Percentiles rank a stretch among this genome's conserved stretches.
phyloP scores from a whole-genome alignment of 2,888 invertebrate genomes.

The Meliscaeva auricollis region DNA sequence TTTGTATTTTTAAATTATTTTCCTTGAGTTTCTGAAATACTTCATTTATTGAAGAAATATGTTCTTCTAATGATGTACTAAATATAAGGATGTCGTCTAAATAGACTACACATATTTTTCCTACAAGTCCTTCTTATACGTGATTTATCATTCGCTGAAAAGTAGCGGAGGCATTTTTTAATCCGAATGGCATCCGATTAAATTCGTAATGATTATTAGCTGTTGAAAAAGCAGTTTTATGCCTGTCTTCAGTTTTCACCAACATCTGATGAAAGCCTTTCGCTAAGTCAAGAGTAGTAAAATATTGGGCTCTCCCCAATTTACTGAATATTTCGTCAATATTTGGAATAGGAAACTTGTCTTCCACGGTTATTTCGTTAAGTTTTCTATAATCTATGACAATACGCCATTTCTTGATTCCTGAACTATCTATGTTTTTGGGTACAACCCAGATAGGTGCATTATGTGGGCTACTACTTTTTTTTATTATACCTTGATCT shows the following conservation, averaged over 20 bases:
- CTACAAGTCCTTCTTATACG: neutral
- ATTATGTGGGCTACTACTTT: conserved; percentile 53
- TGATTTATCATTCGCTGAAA: neutral
- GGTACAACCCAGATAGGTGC: conserved; percentile 58
- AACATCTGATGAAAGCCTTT: conserved; percentile 37
- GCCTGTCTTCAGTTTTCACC: conserved; percentile 8
- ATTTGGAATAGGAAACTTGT: conserved; percentile 67
- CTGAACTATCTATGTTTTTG: conserved; percentile 61
- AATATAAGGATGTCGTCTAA: too few relatives aligned
- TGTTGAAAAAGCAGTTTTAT: conserved; percentile 18
- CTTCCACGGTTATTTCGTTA: conserved; percentile 62
- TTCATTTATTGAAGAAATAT: too few relatives aligned
- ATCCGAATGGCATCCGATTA: too few relatives aligned
- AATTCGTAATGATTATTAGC: conserved; percentile 9
- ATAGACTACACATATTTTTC: neutral
- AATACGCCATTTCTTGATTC: conserved; percentile 62
- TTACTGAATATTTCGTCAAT: conserved; percentile 36
- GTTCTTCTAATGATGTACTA: too few relatives aligned
- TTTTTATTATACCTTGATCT: conserved; percentile 42
- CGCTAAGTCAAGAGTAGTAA: conserved; percentile 4
- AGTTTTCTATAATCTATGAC: conserved; percentile 67
- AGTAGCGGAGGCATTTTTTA: too few relatives aligned
- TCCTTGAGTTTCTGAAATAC: too few relatives aligned
- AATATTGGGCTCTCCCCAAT: conserved; percentile 42
- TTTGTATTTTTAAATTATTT: too few relatives aligned